Base-by-base conservation (phyloP, 2,888 invertebrate species). In the Clepsis dumicolana region DNA sequence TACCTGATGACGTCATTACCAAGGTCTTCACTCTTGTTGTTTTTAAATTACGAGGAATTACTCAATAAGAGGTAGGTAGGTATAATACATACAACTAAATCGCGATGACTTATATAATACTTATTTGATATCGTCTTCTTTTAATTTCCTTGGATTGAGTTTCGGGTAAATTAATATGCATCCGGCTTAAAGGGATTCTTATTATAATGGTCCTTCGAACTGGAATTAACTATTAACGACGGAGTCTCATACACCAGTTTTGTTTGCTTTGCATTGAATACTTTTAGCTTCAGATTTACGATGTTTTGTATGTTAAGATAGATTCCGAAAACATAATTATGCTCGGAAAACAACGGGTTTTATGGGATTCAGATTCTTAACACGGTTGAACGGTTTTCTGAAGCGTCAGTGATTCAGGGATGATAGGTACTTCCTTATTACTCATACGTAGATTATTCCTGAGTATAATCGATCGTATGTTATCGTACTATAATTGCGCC, bases 1-100 rank as follows among this genome's bases (percentile, higher is more conserved):
- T 21, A 53, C 73, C 65, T 69, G 73, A 68, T 77, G 75, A 78
- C 74, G 75, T 73, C 77, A 78, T 75, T 52, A 59, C 57, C 64
- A 64, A 68, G 68, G 68, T 59, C 38, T 38, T 35, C 52, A 27
- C 38, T 41, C 16, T 44, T 16, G 68, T 41, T 63, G 50, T 66
- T 63, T 57, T 53, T 44, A 64, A 63, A 68, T 57, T 52, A 59
- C 52, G 53, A 63, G 27, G 35, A 32, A 57, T 60, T 32, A 66
- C 52, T 68, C 41, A 27, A 54, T 25, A 16, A 25, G 44, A 29
- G 35, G 12, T 24, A 7, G 16, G 2, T 16, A 18, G 4, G 12
- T n/a, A 18, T 25, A n/a, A n/a, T n/a, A n/a, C n/a, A n/a, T n/a
- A n/a, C n/a, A n/a, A n/a, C 14, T 41, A 53, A 16, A 48, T 24